Conservation (phyloP, 2,888 invertebrate species). For the Alviniconcha strummeri region DNA sequence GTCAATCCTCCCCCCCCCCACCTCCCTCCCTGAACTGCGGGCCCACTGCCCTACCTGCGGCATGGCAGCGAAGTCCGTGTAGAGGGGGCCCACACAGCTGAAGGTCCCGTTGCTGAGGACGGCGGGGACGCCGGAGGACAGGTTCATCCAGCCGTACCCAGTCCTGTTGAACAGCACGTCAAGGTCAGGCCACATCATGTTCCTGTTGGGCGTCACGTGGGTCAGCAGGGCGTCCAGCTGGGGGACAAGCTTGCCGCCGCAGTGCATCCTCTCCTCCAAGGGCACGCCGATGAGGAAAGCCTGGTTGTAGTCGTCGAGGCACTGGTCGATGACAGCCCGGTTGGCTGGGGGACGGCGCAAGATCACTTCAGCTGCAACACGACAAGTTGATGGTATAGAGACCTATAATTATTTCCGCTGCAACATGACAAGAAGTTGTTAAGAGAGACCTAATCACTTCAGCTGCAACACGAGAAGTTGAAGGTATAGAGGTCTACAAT, state of each 20-base stretch:
- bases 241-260: constrained; percentile 11
- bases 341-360: neutral
- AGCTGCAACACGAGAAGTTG: no score
- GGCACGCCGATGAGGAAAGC: neutral
- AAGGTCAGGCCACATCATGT: neutral
- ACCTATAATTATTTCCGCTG: no score
- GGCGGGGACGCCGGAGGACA: neutral
- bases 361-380: neutral
- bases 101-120: neutral
- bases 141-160: neutral
- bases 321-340: neutral
- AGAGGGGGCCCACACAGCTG: neutral
- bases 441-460: no score
- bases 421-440: no score
- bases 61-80: neutral
- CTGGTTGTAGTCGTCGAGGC: neutral
- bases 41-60: neutral
- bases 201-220: neutral
- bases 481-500: no score
- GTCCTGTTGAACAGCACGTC: neutral
- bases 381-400: no score
- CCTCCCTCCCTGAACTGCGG: no score
- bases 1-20: no score
- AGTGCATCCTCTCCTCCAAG: neutral
- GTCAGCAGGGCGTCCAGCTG: constrained; percentile 6